A percentile compares a stretch with the other conserved stretches of the same genome.
Conservation (phyloP, 2,888 invertebrate species). For the Plusia festucae region DNA sequence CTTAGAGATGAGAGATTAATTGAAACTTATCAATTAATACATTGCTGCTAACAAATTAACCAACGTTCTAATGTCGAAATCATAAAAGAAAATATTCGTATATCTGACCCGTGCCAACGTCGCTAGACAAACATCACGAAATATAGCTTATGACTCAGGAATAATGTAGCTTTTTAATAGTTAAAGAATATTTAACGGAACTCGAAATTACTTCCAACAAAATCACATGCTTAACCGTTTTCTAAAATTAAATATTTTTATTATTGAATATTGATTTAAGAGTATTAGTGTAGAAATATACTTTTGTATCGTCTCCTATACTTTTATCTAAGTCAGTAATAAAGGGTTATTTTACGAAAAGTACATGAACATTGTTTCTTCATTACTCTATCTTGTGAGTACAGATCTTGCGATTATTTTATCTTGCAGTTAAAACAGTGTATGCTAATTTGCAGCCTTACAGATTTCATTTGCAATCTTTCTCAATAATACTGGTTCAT, state of each 20-base stretch:
- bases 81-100: too few relatives aligned
- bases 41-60: background rate
- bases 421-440: background rate
- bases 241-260: too few relatives aligned
- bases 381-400: slow-evolving; percentile 18
- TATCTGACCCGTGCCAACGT: too few relatives aligned
- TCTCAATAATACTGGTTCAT: background rate
- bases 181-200: too few relatives aligned
- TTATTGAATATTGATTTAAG: too few relatives aligned
- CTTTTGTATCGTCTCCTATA: background rate
- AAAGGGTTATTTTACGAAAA: too few relatives aligned
- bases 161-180: too few relatives aligned
- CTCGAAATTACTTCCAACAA: too few relatives aligned
- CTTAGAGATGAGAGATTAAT: slow-evolving; percentile 8
- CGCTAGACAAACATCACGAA: too few relatives aligned
- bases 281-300: background rate
- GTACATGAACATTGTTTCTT: slow-evolving; percentile 13
- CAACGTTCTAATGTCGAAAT: too few relatives aligned
- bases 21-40: slow-evolving; percentile 26
- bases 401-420: background rate
- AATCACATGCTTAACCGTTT: too few relatives aligned
- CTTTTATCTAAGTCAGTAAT: background rate
- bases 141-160: too few relatives aligned
- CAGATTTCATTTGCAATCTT: background rate
- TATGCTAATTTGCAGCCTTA: background rate